Conservation (phyloP, 35 echinoderm and acorn worm genomes). For the Anneissia japonica region DNA sequence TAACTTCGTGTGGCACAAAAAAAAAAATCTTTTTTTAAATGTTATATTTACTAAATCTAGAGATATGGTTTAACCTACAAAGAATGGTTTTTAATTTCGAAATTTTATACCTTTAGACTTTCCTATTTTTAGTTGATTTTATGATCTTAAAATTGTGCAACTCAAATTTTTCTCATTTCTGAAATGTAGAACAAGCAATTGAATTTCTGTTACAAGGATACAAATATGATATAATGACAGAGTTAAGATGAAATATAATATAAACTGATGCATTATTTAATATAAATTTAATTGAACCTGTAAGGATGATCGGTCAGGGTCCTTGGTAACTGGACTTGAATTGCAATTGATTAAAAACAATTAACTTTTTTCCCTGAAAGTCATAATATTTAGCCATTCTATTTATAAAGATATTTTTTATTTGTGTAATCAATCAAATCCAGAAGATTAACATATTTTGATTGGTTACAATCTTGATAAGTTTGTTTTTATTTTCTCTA, state of each 20-base stretch:
- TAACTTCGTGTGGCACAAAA: constrained; percentile 4
- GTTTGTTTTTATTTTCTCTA: neutral
- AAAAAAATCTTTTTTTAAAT: neutral
- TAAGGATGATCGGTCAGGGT: too few species aligned
- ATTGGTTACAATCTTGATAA: neutral
- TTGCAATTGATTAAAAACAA: neutral
- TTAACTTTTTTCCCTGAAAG: neutral
- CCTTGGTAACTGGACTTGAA: neutral
- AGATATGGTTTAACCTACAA: neutral
- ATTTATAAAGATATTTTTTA: neutral
- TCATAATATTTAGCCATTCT: neutral
- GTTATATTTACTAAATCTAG: constrained; percentile 5
- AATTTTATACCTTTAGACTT: neutral
- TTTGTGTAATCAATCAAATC: neutral
- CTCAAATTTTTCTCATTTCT: neutral
- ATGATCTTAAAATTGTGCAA: neutral
- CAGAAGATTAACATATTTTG: neutral
- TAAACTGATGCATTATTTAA: neutral
- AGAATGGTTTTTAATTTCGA: neutral
- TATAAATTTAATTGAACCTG: neutral
- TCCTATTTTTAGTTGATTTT: neutral
- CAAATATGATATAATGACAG: neutral
- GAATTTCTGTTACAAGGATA: too few species aligned
- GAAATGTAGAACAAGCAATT: neutral
- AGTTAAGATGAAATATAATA: neutral